Percentiles rank a stretch among this genome's conserved stretches.
Conservation (phyloP, 2,888 invertebrate species). For the Priapulus caudatus region DNA sequence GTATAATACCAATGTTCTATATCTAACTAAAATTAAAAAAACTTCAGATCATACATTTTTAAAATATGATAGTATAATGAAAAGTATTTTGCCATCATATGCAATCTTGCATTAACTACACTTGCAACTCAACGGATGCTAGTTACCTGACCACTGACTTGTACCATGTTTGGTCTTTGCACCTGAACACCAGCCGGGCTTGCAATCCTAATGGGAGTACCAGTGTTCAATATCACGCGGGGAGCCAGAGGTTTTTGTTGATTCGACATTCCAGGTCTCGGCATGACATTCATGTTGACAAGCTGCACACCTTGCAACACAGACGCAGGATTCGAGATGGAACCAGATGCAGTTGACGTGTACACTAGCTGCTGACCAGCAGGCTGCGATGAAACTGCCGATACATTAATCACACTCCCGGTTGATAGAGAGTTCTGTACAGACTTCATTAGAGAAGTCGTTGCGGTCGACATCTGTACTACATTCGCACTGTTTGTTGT, state of each 20-base stretch:
- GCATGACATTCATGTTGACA: slow-evolving; percentile 56
- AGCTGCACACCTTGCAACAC: slow-evolving; percentile 58
- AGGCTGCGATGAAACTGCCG: background rate
- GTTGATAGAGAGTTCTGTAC: background rate
- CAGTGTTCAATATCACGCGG: slow-evolving; percentile 55
- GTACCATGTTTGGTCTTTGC: background rate
- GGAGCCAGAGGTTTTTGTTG: slow-evolving; percentile 61
- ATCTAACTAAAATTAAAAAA: no score
- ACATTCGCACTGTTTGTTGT: background rate
- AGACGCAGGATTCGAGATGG: slow-evolving; percentile 12
- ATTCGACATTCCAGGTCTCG: slow-evolving; percentile 36
- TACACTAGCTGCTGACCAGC: background rate
- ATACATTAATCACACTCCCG: no score
- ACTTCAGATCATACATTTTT: no score
- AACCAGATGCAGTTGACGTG: no score
- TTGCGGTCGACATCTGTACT: background rate
- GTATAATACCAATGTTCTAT: no score
- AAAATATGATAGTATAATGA: no score
- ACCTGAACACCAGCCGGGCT: background rate
- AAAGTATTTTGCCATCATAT: no score
- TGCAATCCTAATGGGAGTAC: slow-evolving; percentile 23
- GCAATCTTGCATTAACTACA: no score
- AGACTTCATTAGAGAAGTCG: no score
- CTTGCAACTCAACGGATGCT: no score
- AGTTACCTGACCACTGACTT: no score